Evolutionary conservation across 2,888 invertebrate species (phyloP), one percentile per base, ranked within the genome.

Genomic region (Lasius fuliginosus): DNA sequence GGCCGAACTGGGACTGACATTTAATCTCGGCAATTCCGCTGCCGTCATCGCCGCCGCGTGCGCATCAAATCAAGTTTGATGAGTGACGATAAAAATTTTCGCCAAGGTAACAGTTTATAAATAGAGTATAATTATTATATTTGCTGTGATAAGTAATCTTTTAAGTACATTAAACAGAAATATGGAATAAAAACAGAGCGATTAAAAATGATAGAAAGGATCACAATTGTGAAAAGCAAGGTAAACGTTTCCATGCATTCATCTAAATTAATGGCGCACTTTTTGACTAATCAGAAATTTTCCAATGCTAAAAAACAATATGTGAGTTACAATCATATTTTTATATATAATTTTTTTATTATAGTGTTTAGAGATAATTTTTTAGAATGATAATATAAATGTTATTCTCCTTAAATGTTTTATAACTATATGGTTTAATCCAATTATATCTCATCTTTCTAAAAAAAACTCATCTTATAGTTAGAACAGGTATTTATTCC

Each of bases 1-100:
- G 82, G 69, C 85, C 85, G 85, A 87, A 73, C 86, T 85, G 89
- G 84, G 46, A 76, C 82, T 83, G 88, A 88, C 89, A 77, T 85
- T 89, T 86, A 86, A 89, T 89, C 84, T 85, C 84, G 81, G 69
- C 82, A 84, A 82, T 84, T 84, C 65, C 73, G 33, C 46, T 62
- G 36, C 15, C 73, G 27, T 30, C 82, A 12, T 33, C 76, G 36
- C 68, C 27, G 23, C 58, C 60, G 71, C 42, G 69, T 65, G 71
- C 6, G 69, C 5, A 18, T 49, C 46, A 68, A 65, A 84, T 83
- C 69, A 60, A 71, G 49, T 82, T 64, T 68, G 76, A 85, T 60
- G 85, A 18, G 18, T 33, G 33, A 36, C 1, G 11, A 23, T 46
- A 60, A 81, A 62, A 81, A 62, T 73, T 75, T 62, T 15, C 30